Conservation (phyloP, 2,113 vertebrate species). For the Austrofundulus limnaeus region DNA sequence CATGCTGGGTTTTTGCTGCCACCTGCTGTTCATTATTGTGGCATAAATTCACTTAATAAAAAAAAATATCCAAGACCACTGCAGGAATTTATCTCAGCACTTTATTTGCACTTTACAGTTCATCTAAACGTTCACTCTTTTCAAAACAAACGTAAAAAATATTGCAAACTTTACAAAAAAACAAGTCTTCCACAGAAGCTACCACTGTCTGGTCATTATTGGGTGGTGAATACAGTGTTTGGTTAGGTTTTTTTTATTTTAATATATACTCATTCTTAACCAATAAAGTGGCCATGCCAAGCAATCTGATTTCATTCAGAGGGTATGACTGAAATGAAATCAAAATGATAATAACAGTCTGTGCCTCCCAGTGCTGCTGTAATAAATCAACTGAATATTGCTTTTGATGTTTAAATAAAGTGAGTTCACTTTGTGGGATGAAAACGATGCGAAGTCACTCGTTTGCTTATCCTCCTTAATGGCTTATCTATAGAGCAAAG, state of each 20-base stretch:
- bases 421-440: slow-evolving; percentile 7
- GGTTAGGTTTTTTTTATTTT: too few relatives aligned
- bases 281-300: slow-evolving; percentile 18
- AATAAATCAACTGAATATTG: slow-evolving; percentile 30
- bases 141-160: slow-evolving; percentile 42
- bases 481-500: slow-evolving; percentile 66
- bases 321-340: slow-evolving; percentile 8
- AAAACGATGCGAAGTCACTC: slow-evolving; percentile 31
- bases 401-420: slow-evolving; percentile 29
- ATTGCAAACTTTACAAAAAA: slow-evolving; percentile 63
- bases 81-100: slow-evolving; percentile 49
- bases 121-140: slow-evolving; percentile 38
- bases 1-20: slow-evolving; percentile 59
- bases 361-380: slow-evolving; percentile 44
- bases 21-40: slow-evolving; percentile 52
- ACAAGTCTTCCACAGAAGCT: slow-evolving; percentile 48
- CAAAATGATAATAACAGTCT: slow-evolving; percentile 60
- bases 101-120: slow-evolving; percentile 74
- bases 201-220: slow-evolving; percentile 32
- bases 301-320: slow-evolving; percentile 16
- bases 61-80: slow-evolving; percentile 18
- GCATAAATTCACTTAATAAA: too few relatives aligned
- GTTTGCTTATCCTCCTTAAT: slow-evolving; percentile 49
- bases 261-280: slow-evolving; percentile 24
- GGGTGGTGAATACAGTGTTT: slow-evolving; percentile 28